These are phyloP conservation scores for Hirudinaria manillensis DNA, from an alignment of 2,888 invertebrate species.

Conservation along the genomic window DNA sequence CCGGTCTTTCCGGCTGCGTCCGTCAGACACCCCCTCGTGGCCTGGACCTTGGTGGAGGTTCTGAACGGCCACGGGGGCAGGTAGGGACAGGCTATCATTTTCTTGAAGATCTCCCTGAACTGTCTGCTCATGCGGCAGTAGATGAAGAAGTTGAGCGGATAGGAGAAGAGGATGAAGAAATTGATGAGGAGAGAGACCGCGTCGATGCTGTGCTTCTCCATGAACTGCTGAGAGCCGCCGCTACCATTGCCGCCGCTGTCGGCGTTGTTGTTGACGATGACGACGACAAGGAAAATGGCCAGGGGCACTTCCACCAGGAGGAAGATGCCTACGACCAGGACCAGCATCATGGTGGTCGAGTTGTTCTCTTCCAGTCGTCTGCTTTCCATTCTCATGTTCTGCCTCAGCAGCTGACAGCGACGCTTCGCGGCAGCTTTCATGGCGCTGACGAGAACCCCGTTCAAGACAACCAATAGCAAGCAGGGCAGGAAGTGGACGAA, in stretches of 20 bases:
- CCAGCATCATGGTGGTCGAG: conserved; percentile 45
- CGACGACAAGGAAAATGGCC: conserved; percentile 60
- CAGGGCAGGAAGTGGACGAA: conserved; percentile 89
- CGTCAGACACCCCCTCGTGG: no score
- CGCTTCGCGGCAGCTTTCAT: conserved; percentile 67
- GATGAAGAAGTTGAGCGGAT: conserved; percentile 87
- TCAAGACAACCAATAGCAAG: conserved; percentile 77
- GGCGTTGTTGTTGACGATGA: conserved; percentile 66
- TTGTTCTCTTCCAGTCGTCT: conserved; percentile 46
- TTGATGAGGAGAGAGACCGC: conserved; percentile 64
- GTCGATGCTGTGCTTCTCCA: conserved; percentile 9
- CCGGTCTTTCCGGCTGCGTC: neutral
- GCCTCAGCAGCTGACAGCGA: conserved; percentile 46
- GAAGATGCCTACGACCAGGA: conserved; percentile 53
- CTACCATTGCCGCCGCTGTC: conserved; percentile 64
- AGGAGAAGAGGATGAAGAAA: conserved; percentile 74
- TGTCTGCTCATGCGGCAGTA: conserved; percentile 92
- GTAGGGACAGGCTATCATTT: conserved; percentile 37
- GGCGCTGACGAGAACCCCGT: conserved; percentile 76
- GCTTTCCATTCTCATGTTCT: conserved; percentile 58
- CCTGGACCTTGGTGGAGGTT: no score
- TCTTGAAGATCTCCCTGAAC: conserved; percentile 86
- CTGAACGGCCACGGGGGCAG: no score
- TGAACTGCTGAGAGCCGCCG: conserved; percentile 43
- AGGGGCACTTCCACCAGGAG: conserved; percentile 57